A percentile compares a stretch with the other conserved stretches of the same genome.
phyloP scores from a whole-genome alignment of 2,888 invertebrate species.

The Agonopterix heracliana region DNA sequence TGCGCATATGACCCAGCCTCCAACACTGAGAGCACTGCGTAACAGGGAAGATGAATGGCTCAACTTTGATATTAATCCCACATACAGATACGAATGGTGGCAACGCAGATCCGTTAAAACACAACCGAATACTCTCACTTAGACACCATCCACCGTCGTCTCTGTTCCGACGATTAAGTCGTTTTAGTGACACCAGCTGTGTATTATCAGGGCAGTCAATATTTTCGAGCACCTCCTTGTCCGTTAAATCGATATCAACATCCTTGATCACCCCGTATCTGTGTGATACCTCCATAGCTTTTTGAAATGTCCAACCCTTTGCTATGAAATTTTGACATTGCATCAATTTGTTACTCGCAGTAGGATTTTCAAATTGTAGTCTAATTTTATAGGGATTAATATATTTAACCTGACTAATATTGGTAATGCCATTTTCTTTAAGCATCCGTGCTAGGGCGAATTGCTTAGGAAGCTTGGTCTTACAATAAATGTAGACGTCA shows the following conservation, averaged over 20 bases:
- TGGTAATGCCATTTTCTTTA: neutral
- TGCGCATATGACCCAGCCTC: constrained; percentile 11
- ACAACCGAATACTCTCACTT: constrained; percentile 15
- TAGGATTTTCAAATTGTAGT: constrained; percentile 6
- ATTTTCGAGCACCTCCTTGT: constrained; percentile 13
- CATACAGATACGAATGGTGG: constrained; percentile 13
- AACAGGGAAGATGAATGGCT: constrained; percentile 17
- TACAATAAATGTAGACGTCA: too few species aligned
- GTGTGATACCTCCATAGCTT: constrained; percentile 7
- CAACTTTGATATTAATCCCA: constrained; percentile 14
- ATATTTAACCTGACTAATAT: constrained; percentile 5
- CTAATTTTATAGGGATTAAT: constrained; percentile 9
- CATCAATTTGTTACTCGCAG: constrained; percentile 3
- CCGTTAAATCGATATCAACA: constrained; percentile 16
- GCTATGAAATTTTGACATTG: constrained; percentile 1
- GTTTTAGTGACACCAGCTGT: constrained; percentile 10
- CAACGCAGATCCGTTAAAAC: constrained; percentile 14
- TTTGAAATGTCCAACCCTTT: constrained; percentile 7
- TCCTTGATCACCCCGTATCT: constrained; percentile 19
- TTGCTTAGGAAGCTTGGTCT: constrained; percentile 9
- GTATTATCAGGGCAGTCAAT: constrained; percentile 1
- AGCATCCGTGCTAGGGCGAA: constrained; percentile 4
- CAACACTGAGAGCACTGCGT: constrained; percentile 19
- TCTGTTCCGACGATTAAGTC: constrained; percentile 9
- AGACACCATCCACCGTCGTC: constrained; percentile 15